Base-by-base conservation (phyloP, 2,888 invertebrate species). In the Mesorhabditis belari region DNA sequence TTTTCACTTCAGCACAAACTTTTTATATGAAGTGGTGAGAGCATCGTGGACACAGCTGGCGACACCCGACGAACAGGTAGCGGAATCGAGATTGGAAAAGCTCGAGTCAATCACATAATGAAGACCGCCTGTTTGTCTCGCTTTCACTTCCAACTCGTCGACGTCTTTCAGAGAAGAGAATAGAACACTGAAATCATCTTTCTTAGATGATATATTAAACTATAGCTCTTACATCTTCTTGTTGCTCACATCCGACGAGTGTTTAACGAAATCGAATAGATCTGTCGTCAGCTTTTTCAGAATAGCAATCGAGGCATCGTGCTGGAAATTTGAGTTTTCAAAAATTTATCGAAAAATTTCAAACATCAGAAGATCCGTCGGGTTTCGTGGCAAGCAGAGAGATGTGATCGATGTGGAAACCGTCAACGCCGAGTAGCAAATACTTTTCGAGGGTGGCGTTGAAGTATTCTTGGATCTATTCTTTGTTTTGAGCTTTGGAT, bases 361-460 rank as follows among this genome's bases (percentile, higher is more conserved):
- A 56, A 57, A 72, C 72, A 61, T 66, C 56, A 6, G 71, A 58
- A 24, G 62, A 59, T 61, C 73, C 73, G 25, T 64, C 57, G 0
- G 52, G 55, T 57, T 71, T 65, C 12, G 69, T 63, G 9, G 73
- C 71, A 27, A 73, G 53, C 49, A 65, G 63, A 44, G 65, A 63
- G 52, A 72, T 63, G 60, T 75, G 69, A 55, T 73, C 73, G 24
- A 78, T 61, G 59, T 76, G 70, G 62, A 78, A 67, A 53, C 75
- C 78, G 51, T 78, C 78, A 12, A 79, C 74, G 24, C 78, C 78
- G 6, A 73, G 56, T 25, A 66, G 60, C 26, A 75, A 59, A 26
- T 67, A 73, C 26, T 70, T 67, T 55, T 66, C 56, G n/a, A 69
- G 62, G 3, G 70, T 63, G 4, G 53, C 58, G 25, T 65, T 57